Evolutionary conservation across 2,113 vertebrate genomes (phyloP).

Genomic region (Pelodiscus sinensis): DNA sequence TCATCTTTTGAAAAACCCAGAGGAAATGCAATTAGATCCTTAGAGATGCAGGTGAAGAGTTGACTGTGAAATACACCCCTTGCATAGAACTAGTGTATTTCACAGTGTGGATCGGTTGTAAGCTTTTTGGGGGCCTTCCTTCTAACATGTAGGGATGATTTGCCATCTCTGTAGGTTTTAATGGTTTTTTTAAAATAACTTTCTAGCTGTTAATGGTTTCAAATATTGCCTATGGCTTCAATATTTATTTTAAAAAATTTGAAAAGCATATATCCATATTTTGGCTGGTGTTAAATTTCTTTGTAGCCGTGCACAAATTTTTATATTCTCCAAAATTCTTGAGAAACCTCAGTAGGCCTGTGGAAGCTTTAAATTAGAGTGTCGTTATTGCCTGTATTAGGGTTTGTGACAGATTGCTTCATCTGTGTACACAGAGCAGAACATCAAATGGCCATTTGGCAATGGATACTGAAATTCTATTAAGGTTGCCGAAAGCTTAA

Average conservation of each 20-base stretch:
- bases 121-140: background rate
- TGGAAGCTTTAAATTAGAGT: conserved; percentile 65
- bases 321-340: conserved; percentile 69
- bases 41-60: background rate
- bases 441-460: conserved; percentile 77
- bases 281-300: conserved; percentile 45
- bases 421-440: conserved; percentile 71
- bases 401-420: conserved; percentile 71
- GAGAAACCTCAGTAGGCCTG: conserved; percentile 67
- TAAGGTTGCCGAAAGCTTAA: conserved; percentile 71
- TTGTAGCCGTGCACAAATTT: conserved; percentile 53
- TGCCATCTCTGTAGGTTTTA: background rate
- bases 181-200: conserved; percentile 38
- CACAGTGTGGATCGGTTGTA: conserved; percentile 7
- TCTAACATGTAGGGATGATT: background rate
- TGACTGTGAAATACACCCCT: background rate
- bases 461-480: conserved; percentile 74
- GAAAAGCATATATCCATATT: conserved; percentile 49
- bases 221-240: conserved; percentile 31
- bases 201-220: conserved; percentile 36
- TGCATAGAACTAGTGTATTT: background rate
- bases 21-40: conserved; percentile 20
- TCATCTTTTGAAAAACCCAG: conserved; percentile 4
- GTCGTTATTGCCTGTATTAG: conserved; percentile 70
- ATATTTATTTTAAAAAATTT: conserved; percentile 54